Base-by-base conservation (phyloP, 2,113 vertebrate species). In the Otocyon megalotis region DNA sequence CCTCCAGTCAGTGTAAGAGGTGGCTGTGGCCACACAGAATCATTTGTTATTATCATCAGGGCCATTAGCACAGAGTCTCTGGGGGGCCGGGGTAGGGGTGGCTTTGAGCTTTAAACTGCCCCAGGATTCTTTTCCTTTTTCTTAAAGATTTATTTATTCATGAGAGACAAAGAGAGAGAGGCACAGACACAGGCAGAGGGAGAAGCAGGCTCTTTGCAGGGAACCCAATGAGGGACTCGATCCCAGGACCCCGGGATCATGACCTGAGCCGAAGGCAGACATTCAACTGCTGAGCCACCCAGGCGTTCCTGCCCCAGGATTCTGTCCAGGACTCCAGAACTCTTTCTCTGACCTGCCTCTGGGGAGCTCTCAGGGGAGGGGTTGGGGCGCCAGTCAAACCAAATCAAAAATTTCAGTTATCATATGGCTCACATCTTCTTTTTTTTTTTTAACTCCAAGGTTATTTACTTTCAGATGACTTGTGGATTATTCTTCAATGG, bases 21-120 rank as follows among this genome's bases (percentile, higher is more conserved):
- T 56, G 14, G 56, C 79, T 92, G 74, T 90, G 90, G 76, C 50
- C 65, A 93, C 81, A 90, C 63, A 92, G 74, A 96, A 54, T 37
- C 32, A 53, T 67, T 76, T 82, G 54, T 87, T 92, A 63, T 87
- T 92, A 63, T 83, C 60, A 79, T 58, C 43, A 50, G 50, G 32
- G 30, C 30, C 84, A 79, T 93, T 92, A 96, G 84, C 76, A 84
- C 90, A 22, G 16, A 14, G 43, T 89, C 94, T 93, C 76, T 48
- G 79, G 72, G 50, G 43, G 54, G 0, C 67, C 1, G 3, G 32
- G 20, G 3, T 12, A 26, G 63, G 43, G n/a, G 43, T n/a, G 30
- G 37, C n/a, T 58, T 48, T 93, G 60, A 79, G 37, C 50, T 96
- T 80, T 76, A 65, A 96, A 77, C 56, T 79, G 56, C 24, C 35